Evolutionary conservation across 2,797 vertebrate genomes (phyloP).

Genomic region (Malacoraja senta): DNA sequence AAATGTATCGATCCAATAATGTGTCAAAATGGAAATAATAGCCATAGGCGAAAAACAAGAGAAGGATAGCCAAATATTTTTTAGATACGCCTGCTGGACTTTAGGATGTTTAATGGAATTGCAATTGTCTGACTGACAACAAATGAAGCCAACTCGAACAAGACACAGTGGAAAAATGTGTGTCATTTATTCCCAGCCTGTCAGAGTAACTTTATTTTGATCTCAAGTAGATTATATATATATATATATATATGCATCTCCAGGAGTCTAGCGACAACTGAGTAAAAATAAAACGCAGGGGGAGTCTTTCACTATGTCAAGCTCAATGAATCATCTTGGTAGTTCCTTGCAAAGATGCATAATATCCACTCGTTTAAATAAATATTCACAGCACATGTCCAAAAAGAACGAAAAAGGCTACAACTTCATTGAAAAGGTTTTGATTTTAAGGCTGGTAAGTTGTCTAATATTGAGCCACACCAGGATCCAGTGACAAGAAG

Average conservation of each 20-base stretch:
- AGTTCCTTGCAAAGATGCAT: not conserved
- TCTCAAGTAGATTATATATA: not conserved
- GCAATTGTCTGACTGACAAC: not conserved
- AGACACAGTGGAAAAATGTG: not conserved
- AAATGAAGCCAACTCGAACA: not conserved
- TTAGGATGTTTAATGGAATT: not conserved
- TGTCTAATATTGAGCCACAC: not conserved
- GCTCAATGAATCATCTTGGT: not conserved
- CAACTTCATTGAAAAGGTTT: not conserved
- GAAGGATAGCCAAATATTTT: not conserved
- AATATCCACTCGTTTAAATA: not conserved
- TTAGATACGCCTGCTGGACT: not conserved
- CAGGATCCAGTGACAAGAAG: not conserved
- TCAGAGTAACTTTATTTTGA: constrained; percentile 19
- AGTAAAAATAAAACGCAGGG: not conserved
- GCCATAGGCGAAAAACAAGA: not conserved
- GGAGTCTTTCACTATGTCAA: not conserved
- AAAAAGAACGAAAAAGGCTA: not conserved
- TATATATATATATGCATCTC: not conserved
- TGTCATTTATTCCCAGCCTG: not conserved
- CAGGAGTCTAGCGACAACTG: not conserved
- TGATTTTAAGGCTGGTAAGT: not conserved
- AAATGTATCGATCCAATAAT: not conserved
- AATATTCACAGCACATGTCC: not conserved
- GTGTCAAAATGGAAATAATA: not conserved